Evolutionary conservation across 1,140 invertebrate genomes (phyloP), one percentile per base, ranked within the genome.

Genomic region (Dinoponera quadriceps): DNA sequence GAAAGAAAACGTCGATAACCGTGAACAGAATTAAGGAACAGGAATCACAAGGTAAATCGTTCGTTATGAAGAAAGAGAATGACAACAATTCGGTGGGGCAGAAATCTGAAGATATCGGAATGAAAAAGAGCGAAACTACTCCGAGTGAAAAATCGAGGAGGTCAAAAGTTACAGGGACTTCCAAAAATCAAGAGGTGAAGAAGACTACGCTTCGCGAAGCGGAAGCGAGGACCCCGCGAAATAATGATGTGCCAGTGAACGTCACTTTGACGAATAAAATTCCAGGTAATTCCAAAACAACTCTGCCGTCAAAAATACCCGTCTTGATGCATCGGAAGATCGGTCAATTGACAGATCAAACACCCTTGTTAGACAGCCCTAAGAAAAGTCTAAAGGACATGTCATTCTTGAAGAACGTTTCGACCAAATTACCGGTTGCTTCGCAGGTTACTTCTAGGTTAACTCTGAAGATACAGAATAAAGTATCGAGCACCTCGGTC

Each of bases 261-360:
- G 5, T 13, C n/a, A 3, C 38, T 1, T n/a, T 4, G 5, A 33
- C 13, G 1, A 14, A 29, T 14, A 71, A 57, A 3, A 9, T 1
- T 4, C 27, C 13, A 0, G 14, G 44, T 44, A 57, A 69, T 69
- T 0, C n/a, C 27, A 80, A 80, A 71, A 9, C 18, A 16, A 3
- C 3, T 22, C 48, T 3, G 18, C 65, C 65, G n/a, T 83, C 82
- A n/a, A 83, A 68, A 68, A 83, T 83, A 66, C 82, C 82, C 3
- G 7, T 83, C 78, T 33, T 78, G 11, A 59, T 18, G 22, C 60
- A 22, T 4, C 48, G 60, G n/a, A 83, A 71, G 57, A 27, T 22
- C 4, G 18, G n/a, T 14, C 75, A 29, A 57, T 59, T 33, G 9
- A 20, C 29, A 38, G 25, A 22, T 20, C 38, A 9, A 11, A 59